Base-by-base conservation (phyloP, 2,113 vertebrate species). In the Crypturellus undulatus region DNA sequence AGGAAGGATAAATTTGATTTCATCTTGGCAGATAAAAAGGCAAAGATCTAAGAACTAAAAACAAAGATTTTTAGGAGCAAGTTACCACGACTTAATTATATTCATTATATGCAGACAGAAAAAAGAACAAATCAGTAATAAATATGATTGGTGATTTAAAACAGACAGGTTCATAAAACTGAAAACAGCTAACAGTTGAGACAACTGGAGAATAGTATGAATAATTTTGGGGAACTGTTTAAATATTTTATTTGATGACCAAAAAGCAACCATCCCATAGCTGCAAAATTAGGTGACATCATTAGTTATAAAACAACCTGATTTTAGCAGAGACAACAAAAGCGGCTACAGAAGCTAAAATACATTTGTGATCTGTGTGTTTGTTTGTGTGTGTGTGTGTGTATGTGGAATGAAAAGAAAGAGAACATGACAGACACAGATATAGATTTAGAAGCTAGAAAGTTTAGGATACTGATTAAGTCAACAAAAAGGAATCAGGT, bases 181-280 rank as follows among this genome's bases (percentile, higher is more conserved):
- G 94, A 92, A 92, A 96, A 92, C 80, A 94, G 22, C 70, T 69
- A 36, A 26, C 82, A 10, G 32, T 15, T 84, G 89, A 87, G 84
- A 72, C 62, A 92, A 70, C 52, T 89, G 17, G 52, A 79, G 65
- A 77, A 93, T 91, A 16, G 6, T 72, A 89, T 91, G 62, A 96
- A 91, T 96, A 94, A 96, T 94, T 93, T 92, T 72, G 60, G 32
- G 95, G 81, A 87, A 65, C 65, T 94, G 38, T 93, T 92, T 96
- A 93, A 96, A 94, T 95, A 96, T 95, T 96, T 96, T 58, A 94
- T 95, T 87, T 93, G 89, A 91, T 92, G 84, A 73, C 65, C 94
- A 87, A 91, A 96, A 96, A 12, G 1, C 34, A 79, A 89, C 84
- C 47, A 93, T 62, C 32, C 32, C 73, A 65, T 52, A 72, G 25